These are phyloP conservation scores for Melitaea cinxia DNA, from an alignment of 1,140 invertebrate species.

Conservation along the genomic window DNA sequence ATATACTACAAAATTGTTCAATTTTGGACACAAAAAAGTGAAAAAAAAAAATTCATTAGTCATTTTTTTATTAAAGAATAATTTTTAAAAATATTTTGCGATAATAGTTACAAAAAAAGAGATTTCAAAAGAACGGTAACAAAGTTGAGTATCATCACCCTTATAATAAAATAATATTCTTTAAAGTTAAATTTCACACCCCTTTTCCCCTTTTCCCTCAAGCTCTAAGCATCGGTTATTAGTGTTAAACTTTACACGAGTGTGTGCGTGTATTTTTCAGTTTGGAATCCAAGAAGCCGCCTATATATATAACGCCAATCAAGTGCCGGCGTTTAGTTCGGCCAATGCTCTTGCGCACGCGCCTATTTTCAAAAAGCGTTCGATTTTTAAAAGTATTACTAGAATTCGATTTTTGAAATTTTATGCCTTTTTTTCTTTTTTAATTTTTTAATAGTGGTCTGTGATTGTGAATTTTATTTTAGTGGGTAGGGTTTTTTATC, in stretches of 20 bases:
- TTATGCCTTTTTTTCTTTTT: conserved; percentile 18
- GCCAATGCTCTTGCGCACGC: conserved; percentile 34
- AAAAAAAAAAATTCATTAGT: too few relatives aligned
- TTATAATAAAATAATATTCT: too few relatives aligned
- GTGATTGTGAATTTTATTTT: conserved; percentile 18
- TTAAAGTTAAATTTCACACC: neutral
- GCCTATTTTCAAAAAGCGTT: conserved; percentile 38
- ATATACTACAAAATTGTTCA: too few relatives aligned
- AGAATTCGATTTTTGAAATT: neutral
- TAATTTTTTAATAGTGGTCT: conserved; percentile 2
- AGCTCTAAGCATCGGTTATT: conserved; percentile 3
- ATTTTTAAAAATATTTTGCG: too few relatives aligned
- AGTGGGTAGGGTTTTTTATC: conserved; percentile 11
- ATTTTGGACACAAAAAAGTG: too few relatives aligned
- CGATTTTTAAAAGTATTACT: conserved; percentile 24
- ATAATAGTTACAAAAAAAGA: too few relatives aligned
- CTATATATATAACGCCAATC: conserved; percentile 38
- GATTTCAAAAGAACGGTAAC: too few relatives aligned
- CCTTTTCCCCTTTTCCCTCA: neutral
- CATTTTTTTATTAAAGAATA: too few relatives aligned
- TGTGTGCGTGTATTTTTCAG: conserved; percentile 36
- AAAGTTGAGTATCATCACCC: too few relatives aligned
- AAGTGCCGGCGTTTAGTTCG: conserved; percentile 38
- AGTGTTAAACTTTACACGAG: conserved; percentile 2
- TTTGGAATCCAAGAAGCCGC: conserved; percentile 37